A percentile compares a stretch with the other conserved stretches of the same genome.
These are phyloP conservation scores for Polypedilum vanderplanki DNA, from an alignment of 1,140 invertebrate species.

Conservation along the genomic window DNA sequence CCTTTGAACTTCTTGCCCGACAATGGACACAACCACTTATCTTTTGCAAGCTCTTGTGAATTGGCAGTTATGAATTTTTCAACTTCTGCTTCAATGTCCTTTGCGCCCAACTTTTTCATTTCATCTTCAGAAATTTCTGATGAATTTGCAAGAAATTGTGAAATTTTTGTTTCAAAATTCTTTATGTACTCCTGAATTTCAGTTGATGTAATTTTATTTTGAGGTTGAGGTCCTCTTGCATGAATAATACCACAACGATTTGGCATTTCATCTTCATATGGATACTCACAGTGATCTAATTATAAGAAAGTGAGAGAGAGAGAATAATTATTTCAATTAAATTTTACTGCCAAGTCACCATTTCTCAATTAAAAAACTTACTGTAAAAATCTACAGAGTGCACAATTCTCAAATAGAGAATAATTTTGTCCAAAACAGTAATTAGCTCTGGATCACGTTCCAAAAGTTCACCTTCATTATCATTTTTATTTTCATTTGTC, in stretches of 20 bases:
- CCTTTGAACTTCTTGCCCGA: conserved; percentile 99
- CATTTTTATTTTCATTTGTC: conserved; percentile 51
- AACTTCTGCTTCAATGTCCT: conserved; percentile 80
- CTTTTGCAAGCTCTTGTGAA: conserved; percentile 90
- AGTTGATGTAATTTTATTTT: conserved; percentile 61
- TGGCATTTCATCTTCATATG: conserved; percentile 99
- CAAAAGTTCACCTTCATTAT: conserved; percentile 49
- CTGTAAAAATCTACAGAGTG: conserved; percentile 98
- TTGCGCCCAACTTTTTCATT: conserved; percentile 75
- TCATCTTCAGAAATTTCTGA: conserved; percentile 71
- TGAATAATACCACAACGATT: conserved; percentile 98
- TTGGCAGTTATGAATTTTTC: conserved; percentile 93
- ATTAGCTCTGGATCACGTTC: conserved; percentile 73
- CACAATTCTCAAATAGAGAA: conserved; percentile 92
- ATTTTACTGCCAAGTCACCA: no score
- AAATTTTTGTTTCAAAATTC: conserved; percentile 79
- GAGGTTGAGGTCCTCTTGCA: conserved; percentile 78
- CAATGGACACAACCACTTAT: conserved; percentile 97
- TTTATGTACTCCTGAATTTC: conserved; percentile 72
- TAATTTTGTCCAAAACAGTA: conserved; percentile 65
- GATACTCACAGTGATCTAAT: conserved; percentile 89
- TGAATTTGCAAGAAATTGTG: conserved; percentile 70
- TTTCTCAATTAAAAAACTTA: background rate
- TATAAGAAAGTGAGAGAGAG: background rate
- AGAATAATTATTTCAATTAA: background rate